Evolutionary conservation across 1,140 invertebrate species (phyloP).

Genomic region (Eulimnadia texana): DNA sequence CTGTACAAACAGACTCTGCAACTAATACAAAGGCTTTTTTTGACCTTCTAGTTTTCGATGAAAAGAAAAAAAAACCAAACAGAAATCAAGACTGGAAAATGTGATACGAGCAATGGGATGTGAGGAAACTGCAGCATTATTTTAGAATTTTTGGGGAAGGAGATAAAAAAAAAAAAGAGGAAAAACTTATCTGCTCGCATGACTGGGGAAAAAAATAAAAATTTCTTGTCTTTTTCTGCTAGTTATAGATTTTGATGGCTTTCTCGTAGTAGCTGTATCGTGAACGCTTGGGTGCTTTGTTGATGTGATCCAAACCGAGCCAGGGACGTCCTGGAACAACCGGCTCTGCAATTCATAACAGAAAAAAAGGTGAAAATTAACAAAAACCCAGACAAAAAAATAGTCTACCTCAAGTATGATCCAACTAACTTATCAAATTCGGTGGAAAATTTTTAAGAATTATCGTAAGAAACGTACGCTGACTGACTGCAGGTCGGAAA

Average conservation of each 20-base stretch:
- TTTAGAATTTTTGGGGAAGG: no score
- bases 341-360: not conserved
- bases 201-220: not conserved
- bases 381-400: not conserved
- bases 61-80: no score
- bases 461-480: no score
- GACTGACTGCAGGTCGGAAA: conserved; percentile 47
- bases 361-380: conserved; percentile 7
- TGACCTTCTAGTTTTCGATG: no score
- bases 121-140: no score
- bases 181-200: no score
- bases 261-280: conserved; percentile 95
- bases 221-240: conserved; percentile 19
- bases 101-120: no score
- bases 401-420: not conserved
- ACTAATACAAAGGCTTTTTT: no score
- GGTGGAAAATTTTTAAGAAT: no score
- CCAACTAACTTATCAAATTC: not conserved
- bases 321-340: conserved; percentile 48
- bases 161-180: not conserved
- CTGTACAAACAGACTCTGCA: no score
- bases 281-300: conserved; percentile 90
- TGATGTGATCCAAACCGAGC: conserved; percentile 93
- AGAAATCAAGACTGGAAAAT: no score
- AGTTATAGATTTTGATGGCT: conserved; percentile 99